These are phyloP conservation scores for Phycodurus eques DNA, from an alignment of 2,113 vertebrate genomes.

Conservation along the genomic window DNA sequence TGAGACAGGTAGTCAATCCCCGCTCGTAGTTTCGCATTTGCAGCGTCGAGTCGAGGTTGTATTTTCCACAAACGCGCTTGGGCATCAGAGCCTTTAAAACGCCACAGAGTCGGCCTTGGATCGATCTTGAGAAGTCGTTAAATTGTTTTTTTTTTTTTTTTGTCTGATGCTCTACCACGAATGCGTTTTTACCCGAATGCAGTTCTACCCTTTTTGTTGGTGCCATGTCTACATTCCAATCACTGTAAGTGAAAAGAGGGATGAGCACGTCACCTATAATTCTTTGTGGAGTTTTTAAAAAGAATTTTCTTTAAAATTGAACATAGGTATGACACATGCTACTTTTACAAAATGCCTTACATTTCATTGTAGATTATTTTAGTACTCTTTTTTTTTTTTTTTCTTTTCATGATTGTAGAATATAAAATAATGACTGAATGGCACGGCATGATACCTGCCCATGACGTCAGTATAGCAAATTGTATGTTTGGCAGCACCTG, in stretches of 20 bases:
- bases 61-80: not conserved
- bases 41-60: not conserved
- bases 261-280: constrained; percentile 8
- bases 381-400: not conserved
- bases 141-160: constrained; percentile 1
- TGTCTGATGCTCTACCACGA: constrained; percentile 5
- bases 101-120: constrained; percentile 2
- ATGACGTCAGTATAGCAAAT: not conserved
- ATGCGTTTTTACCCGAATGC: constrained; percentile 2
- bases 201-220: not conserved
- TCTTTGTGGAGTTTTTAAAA: constrained; percentile 1
- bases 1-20: not conserved
- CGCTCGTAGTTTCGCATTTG: constrained; percentile 4
- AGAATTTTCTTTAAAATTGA: not conserved
- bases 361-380: not conserved
- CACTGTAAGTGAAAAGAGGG: not conserved
- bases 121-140: constrained; percentile 17
- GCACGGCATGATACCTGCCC: constrained; percentile 10
- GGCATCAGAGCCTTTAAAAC: constrained; percentile 12
- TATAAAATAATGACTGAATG: not conserved
- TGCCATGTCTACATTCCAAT: constrained; percentile 9
- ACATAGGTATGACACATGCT: not conserved
- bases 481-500: not conserved
- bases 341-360: not conserved
- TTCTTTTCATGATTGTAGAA: not conserved